phyloP scores from a whole-genome alignment of 2,113 vertebrate genomes.

The Helogale parvula region DNA sequence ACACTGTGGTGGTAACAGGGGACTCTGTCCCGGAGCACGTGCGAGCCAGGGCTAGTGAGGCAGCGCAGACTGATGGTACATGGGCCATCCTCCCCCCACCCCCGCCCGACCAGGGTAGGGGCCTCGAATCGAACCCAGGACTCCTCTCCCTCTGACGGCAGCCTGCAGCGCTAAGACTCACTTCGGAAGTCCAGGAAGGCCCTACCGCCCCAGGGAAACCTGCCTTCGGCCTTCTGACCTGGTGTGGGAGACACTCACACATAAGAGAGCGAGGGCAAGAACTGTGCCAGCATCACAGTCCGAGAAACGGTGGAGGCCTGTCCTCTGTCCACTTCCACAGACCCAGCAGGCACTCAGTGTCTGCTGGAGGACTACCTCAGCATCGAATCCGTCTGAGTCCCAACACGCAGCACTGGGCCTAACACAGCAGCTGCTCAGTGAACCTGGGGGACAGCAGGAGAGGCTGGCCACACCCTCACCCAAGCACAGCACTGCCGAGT shows the following conservation, averaged over 20 bases:
- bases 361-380: background rate
- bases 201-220: background rate
- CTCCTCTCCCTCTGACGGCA: background rate
- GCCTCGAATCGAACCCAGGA: background rate
- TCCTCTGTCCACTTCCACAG: background rate
- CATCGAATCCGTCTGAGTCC: background rate
- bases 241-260: background rate
- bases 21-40: background rate
- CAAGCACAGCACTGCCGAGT: background rate
- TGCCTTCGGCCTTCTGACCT: background rate
- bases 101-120: background rate
- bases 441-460: accelerated
- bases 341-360: background rate
- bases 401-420: background rate
- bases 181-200: background rate
- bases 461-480: background rate
- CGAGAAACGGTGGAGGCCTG: background rate
- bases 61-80: background rate
- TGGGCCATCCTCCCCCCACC: background rate
- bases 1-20: background rate
- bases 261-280: background rate
- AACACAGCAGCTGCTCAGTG: background rate
- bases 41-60: background rate
- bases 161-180: background rate
- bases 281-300: background rate